Evolutionary conservation across 2,797 vertebrate genomes (phyloP), one percentile per base, ranked within the genome.

Genomic region (Macropodus opercularis): DNA sequence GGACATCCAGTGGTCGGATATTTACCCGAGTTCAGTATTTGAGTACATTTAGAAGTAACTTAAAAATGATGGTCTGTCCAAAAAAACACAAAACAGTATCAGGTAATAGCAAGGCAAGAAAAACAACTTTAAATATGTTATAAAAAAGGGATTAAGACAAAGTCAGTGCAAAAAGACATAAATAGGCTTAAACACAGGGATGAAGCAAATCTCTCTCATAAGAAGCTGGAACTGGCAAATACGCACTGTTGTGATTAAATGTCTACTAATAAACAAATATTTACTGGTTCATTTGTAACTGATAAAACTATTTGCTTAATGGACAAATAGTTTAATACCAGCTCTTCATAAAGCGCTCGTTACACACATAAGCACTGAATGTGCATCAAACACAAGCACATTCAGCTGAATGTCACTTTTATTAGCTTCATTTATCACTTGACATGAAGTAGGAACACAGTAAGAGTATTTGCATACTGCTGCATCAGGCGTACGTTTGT

Each of bases 381-480:
- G 57, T 57, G 42, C 34, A 5, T 46, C 36, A 29, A 39, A 60
- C 15, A 3, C 40, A 7, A 18, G 32, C 48, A 17, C 62, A 59
- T 50, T 70, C 63, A 56, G 64, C 63, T 79, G 39, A 74, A 61
- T 51, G 43, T 69, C 60, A 44, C 49, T 77, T 81, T 80, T 78
- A 82, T 77, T 73, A 49, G 52, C 60, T 75, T 54, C 63, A 63
- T 77, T 83, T 80, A 81, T 79, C 61, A 77, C 67, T 56, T 38
- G 46, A 67, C 72, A 52, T 73, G 64, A 79, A 70, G 67, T 64
- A 43, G 61, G 47, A 75, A 75, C 63, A 35, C 22, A 7, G 60
- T 13, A 26, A 67, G 53, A 63, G 47, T 55, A 83, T 90, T 87
- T 85, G 80, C 86, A 88, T 85, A 72, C 53, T 81, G 85, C 82